Conservation (phyloP, 64 coral and sea anemone genomes). For the Exaiptasia diaphana region DNA sequence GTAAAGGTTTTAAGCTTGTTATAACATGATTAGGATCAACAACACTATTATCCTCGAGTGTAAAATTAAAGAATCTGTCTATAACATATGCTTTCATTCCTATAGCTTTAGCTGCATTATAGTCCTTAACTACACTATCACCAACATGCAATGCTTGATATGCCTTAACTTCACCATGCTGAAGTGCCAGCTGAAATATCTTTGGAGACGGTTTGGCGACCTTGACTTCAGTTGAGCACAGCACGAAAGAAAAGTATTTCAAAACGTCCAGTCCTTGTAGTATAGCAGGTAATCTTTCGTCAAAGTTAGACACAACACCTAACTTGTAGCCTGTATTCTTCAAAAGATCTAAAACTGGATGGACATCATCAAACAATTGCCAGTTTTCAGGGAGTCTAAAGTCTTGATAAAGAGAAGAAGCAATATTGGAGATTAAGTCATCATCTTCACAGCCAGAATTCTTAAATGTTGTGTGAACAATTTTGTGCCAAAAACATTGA, state of each 20-base stretch:
- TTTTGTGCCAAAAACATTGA: slow-evolving; percentile 54
- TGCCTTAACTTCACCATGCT: slow-evolving; percentile 29
- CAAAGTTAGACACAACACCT: slow-evolving; percentile 75
- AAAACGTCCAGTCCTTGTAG: slow-evolving; percentile 44
- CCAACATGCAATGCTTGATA: slow-evolving; percentile 69
- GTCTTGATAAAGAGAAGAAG: slow-evolving; percentile 37
- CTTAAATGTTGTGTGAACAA: slow-evolving; percentile 55
- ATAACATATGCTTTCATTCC: slow-evolving; percentile 63
- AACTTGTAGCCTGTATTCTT: slow-evolving; percentile 25
- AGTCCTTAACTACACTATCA: slow-evolving; percentile 61
- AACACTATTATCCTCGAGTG: background rate
- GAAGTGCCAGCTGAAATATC: slow-evolving; percentile 56
- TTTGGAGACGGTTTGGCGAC: slow-evolving; percentile 54
- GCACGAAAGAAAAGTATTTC: slow-evolving; percentile 59
- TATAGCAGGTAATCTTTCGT: slow-evolving; percentile 67
- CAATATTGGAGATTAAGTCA: slow-evolving; percentile 20
- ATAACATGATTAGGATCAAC: slow-evolving; percentile 26
- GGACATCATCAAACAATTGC: slow-evolving; percentile 65
- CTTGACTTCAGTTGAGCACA: slow-evolving; percentile 66
- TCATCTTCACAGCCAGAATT: slow-evolving; percentile 40
- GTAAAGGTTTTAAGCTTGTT: slow-evolving; percentile 19
- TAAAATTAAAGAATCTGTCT: slow-evolving; percentile 15
- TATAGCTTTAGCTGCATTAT: slow-evolving; percentile 40
- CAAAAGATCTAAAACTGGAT: slow-evolving; percentile 40
- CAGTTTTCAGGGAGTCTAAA: slow-evolving; percentile 29